Percentiles rank a stretch among this genome's conserved stretches.
Evolutionary conservation across 2,888 invertebrate genomes (phyloP).

Genomic region (Himalopsyche tibetana): DNA sequence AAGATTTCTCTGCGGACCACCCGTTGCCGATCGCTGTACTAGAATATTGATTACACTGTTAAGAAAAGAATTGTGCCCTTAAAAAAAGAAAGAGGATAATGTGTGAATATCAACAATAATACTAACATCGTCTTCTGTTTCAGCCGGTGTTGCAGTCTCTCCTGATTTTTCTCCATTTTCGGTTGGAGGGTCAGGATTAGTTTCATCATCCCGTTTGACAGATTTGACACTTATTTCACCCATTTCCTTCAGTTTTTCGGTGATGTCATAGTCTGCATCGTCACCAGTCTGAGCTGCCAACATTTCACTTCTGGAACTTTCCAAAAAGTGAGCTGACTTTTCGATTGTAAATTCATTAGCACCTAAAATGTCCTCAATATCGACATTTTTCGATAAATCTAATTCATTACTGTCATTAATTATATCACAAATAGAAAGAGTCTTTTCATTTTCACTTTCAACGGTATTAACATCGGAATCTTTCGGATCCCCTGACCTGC

Average conservation of each 20-base stretch:
- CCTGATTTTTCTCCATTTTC: constrained; percentile 5
- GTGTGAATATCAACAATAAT: neutral
- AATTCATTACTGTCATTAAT: constrained; percentile 73
- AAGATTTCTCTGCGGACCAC: no score
- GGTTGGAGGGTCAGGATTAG: constrained; percentile 60
- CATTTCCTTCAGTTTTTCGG: constrained; percentile 81
- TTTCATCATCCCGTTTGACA: constrained; percentile 70
- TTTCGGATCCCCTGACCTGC: neutral
- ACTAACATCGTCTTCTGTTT: constrained; percentile 73
- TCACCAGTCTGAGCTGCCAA: constrained; percentile 50
- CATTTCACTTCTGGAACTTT: neutral
- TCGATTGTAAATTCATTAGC: constrained; percentile 73
- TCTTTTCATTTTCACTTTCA: constrained; percentile 68
- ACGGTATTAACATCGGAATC: constrained; percentile 22
- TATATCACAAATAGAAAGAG: constrained; percentile 75
- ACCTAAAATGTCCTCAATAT: constrained; percentile 74
- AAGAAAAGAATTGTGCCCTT: no score
- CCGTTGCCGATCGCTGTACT: no score
- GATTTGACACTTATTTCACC: constrained; percentile 77
- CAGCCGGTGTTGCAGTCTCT: constrained; percentile 17
- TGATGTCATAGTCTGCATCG: constrained; percentile 77
- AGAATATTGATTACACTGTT: no score
- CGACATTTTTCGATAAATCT: constrained; percentile 75
- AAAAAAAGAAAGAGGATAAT: no score
- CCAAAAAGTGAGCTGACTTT: constrained; percentile 67